These are phyloP conservation scores for Chloropsis cyanopogon DNA, from an alignment of 2,113 vertebrate species.

Conservation along the genomic window DNA sequence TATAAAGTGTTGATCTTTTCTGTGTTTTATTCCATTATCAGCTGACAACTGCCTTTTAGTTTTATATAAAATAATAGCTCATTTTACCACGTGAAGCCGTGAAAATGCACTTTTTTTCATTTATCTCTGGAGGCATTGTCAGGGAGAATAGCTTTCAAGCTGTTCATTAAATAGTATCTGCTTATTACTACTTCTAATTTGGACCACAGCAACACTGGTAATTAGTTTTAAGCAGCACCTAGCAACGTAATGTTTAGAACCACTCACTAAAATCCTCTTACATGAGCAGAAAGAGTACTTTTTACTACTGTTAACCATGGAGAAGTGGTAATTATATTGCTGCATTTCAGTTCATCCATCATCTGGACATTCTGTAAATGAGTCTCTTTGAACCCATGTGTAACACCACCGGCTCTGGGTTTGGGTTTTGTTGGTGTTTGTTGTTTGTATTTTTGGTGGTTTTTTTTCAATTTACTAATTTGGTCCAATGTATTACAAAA, in stretches of 20 bases:
- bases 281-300: neutral
- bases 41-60: neutral
- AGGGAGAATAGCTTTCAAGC: neutral
- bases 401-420: neutral
- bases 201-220: neutral
- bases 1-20: neutral
- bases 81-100: neutral
- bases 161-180: neutral
- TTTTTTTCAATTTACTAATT: neutral
- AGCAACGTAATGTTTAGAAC: neutral
- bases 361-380: neutral
- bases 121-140: neutral
- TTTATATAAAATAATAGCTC: neutral
- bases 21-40: neutral
- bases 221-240: neutral
- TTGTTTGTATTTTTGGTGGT: neutral
- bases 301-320: neutral
- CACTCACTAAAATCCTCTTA: neutral
- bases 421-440: neutral
- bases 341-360: neutral
- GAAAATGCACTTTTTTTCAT: constrained; percentile 26
- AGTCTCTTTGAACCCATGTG: neutral
- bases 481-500: neutral
- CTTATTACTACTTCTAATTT: neutral
- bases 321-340: neutral